phyloP scores from a whole-genome alignment of 2,888 invertebrate species.

The Arctia plantaginis region DNA sequence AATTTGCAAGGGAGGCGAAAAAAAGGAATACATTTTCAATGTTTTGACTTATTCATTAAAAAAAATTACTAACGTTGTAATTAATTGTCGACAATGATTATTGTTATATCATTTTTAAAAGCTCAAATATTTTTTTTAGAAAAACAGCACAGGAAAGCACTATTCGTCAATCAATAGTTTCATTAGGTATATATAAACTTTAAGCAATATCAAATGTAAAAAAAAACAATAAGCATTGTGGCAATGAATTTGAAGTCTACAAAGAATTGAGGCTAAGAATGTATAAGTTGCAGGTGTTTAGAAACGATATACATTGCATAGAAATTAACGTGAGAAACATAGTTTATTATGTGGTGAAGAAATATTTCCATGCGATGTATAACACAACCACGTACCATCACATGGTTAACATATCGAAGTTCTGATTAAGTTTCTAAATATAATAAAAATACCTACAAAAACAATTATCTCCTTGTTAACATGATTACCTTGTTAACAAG shows the following conservation, averaged over 20 bases:
- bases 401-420: too few relatives aligned
- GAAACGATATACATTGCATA: slow-evolving; percentile 10
- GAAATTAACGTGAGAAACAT: slow-evolving; percentile 21
- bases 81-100: background rate
- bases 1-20: background rate
- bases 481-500: background rate
- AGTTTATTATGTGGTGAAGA: slow-evolving; percentile 7
- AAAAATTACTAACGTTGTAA: too few relatives aligned
- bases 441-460: background rate
- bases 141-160: background rate
- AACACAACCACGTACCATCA: background rate
- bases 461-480: background rate
- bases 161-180: too few relatives aligned
- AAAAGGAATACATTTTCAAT: too few relatives aligned
- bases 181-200: background rate
- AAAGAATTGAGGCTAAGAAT: slow-evolving; percentile 21
- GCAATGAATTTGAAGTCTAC: slow-evolving; percentile 37
- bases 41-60: too few relatives aligned
- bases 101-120: background rate
- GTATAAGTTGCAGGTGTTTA: slow-evolving; percentile 21
- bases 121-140: background rate
- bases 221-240: slow-evolving; percentile 24
- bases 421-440: background rate
- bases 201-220: slow-evolving; percentile 27
- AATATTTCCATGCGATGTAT: too few relatives aligned